Conservation (phyloP, 1,140 invertebrate genomes). For the Lepidurus packardi region DNA sequence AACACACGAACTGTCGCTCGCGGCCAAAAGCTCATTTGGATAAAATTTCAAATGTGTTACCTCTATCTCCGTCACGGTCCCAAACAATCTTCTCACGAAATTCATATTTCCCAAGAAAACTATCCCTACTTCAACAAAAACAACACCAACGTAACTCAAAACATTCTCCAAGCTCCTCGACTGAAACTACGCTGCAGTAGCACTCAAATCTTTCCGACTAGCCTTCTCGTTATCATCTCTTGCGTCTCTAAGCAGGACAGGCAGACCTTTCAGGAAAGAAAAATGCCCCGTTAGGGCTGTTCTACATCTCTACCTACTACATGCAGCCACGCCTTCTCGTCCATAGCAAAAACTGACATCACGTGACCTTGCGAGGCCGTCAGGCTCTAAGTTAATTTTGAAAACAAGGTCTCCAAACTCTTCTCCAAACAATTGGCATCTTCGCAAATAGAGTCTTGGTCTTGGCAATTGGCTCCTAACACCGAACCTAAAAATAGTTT, state of each 20-base stretch:
- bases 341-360: neutral
- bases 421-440: neutral
- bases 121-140: neutral
- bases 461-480: neutral
- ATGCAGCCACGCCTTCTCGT: neutral
- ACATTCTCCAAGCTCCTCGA: neutral
- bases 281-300: conserved; percentile 9
- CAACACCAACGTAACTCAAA: neutral
- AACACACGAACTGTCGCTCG: too few species aligned
- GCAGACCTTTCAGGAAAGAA: neutral
- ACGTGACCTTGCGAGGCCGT: conserved; percentile 13
- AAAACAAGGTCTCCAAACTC: neutral
- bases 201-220: neutral
- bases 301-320: neutral
- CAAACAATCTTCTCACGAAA: conserved; percentile 4
- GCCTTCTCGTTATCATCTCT: neutral
- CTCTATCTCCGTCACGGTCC: neutral
- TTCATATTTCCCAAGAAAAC: neutral
- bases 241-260: neutral
- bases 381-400: neutral
- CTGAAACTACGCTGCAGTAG: neutral
- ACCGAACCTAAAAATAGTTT: conserved; percentile 8
- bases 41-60: neutral
- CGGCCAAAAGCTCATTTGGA: neutral
- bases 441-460: neutral